Evolutionary conservation across 1,140 invertebrate species (phyloP).

Genomic region (Parapsyche elsis): DNA sequence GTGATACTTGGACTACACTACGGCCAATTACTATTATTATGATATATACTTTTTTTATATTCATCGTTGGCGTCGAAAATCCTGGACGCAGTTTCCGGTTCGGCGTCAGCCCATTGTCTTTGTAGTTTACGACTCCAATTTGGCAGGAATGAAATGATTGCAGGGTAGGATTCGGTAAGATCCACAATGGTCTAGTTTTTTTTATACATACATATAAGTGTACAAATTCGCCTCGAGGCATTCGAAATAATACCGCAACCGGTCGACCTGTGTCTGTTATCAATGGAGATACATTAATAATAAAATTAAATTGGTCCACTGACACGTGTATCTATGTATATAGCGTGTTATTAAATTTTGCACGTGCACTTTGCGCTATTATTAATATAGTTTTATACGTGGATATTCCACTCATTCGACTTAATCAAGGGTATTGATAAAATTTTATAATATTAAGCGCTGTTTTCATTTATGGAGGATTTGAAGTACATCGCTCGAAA

Average conservation of each 20-base stretch:
- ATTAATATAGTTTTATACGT: too few relatives aligned
- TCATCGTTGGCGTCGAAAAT: not conserved
- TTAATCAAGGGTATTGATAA: too few relatives aligned
- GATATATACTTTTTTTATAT: not conserved
- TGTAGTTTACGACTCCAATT: conserved; percentile 18
- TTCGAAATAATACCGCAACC: too few relatives aligned
- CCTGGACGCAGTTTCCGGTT: conserved; percentile 22
- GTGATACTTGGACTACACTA: too few relatives aligned
- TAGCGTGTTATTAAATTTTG: not conserved
- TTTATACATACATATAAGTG: too few relatives aligned
- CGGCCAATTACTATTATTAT: not conserved
- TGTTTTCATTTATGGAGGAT: too few relatives aligned
- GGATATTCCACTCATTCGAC: too few relatives aligned
- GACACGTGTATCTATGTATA: not conserved
- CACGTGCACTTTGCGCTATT: not conserved
- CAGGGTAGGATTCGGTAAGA: not conserved
- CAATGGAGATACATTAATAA: not conserved
- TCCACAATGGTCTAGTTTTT: too few relatives aligned
- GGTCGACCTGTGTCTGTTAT: too few relatives aligned
- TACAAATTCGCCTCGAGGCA: too few relatives aligned
- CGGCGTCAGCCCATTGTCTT: not conserved
- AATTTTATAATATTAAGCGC: too few relatives aligned
- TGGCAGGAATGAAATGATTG: conserved; percentile 17
- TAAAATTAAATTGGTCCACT: not conserved
- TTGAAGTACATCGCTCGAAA: too few relatives aligned